Percentiles rank a stretch among this genome's conserved stretches.
Conservation (phyloP, 2,888 invertebrate genomes). For the Caenorhabditis parvicauda region DNA sequence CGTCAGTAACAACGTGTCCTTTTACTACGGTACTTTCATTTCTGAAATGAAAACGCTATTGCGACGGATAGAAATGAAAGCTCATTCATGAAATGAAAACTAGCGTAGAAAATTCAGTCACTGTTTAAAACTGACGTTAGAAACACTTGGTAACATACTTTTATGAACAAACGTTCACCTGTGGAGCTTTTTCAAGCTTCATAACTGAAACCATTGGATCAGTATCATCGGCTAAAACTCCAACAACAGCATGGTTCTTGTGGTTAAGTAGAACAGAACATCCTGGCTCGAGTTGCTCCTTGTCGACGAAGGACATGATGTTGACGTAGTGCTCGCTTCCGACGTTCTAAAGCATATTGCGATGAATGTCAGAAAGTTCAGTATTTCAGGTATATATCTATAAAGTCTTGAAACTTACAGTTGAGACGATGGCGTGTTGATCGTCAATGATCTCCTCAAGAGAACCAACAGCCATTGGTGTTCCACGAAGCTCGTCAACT, state of each 20-base stretch:
- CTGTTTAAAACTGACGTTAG: conserved; percentile 1
- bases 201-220: conserved; percentile 99
- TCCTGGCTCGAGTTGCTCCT: conserved; percentile 96
- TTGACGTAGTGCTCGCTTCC: conserved; percentile 99
- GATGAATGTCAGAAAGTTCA: too few relatives aligned
- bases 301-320: conserved; percentile 97
- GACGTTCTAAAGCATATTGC: conserved; percentile 67
- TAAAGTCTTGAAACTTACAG: conserved; percentile 19
- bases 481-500: conserved; percentile 88
- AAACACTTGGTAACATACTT: too few relatives aligned
- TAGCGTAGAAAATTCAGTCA: neutral
- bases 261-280: conserved; percentile 97
- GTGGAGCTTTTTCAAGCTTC: conserved; percentile 98
- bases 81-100: too few relatives aligned
- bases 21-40: neutral
- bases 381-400: neutral
- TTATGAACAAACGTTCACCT: too few relatives aligned
- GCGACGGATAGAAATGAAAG: neutral
- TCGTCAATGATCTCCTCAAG: conserved; percentile 99
- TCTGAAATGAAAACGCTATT: neutral
- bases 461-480: conserved; percentile 99
- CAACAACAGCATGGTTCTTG: conserved; percentile 95
- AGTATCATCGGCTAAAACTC: conserved; percentile 95
- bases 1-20: too few relatives aligned
- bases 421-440: conserved; percentile 92